Conservation (phyloP, 2,797 vertebrate genomes). For the Darevskia mixta region DNA sequence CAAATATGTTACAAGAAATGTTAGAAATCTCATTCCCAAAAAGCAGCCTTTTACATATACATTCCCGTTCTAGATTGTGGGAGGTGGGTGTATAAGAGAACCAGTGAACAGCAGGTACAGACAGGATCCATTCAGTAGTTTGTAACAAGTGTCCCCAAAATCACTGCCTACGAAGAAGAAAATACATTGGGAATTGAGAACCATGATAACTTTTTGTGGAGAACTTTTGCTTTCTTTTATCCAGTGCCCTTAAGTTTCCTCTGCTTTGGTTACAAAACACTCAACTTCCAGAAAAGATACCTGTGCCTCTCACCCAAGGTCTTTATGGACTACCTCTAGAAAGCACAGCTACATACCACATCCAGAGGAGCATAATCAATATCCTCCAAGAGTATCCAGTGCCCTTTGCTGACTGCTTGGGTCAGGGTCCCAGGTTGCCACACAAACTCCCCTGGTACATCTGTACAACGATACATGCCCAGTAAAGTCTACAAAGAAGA, state of each 20-base stretch:
- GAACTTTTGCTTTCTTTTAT: too few species aligned
- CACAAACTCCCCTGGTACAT: conserved; percentile 95
- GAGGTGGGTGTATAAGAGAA: too few species aligned
- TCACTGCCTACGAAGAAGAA: too few species aligned
- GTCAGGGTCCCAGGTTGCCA: conserved; percentile 96
- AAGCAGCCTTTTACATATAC: neutral
- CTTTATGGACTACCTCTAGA: neutral
- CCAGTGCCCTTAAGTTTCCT: neutral
- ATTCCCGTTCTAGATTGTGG: neutral
- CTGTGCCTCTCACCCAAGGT: neutral
- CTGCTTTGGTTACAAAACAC: neutral
- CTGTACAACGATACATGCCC: conserved; percentile 97
- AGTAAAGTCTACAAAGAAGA: conserved; percentile 85
- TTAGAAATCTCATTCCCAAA: neutral
- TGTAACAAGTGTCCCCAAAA: too few species aligned
- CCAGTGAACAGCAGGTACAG: too few species aligned
- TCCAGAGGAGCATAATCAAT: conserved; percentile 97
- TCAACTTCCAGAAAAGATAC: neutral
- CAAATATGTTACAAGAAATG: neutral
- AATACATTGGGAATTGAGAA: too few species aligned
- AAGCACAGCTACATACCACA: conserved; percentile 82
- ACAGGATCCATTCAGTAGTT: too few species aligned
- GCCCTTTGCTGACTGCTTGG: conserved; percentile 91
- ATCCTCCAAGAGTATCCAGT: conserved; percentile 96
- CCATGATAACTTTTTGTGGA: neutral